Percentiles rank a stretch among this genome's conserved stretches.
Evolutionary conservation across 2,113 vertebrate species (phyloP).

Genomic region (Malaclemys terrapin): DNA sequence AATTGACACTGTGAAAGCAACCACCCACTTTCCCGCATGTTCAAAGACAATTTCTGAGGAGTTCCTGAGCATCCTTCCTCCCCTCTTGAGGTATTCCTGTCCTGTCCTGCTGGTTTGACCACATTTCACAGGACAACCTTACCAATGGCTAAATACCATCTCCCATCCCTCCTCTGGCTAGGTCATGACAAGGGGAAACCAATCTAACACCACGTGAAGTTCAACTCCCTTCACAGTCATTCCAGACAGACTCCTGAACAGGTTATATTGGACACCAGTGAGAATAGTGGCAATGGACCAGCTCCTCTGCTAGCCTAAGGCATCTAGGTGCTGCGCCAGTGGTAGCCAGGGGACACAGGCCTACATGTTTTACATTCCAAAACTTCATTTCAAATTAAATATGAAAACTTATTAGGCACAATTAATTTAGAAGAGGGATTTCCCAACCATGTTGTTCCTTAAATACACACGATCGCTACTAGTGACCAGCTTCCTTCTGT

Average conservation of each 20-base stretch:
- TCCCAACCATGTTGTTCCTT: fast-evolving
- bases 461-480: fast-evolving
- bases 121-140: fast-evolving
- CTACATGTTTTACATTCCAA: not conserved
- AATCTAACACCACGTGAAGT: fast-evolving
- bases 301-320: not conserved
- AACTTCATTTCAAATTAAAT: not conserved
- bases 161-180: not conserved
- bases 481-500: fast-evolving
- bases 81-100: not conserved
- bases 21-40: not conserved
- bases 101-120: not conserved
- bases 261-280: not conserved
- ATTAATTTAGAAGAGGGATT: not conserved
- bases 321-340: no score
- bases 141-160: fast-evolving
- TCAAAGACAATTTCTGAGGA: fast-evolving
- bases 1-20: not conserved
- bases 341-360: fast-evolving
- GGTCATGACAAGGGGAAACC: not conserved
- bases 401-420: fast-evolving
- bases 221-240: fast-evolving
- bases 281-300: not conserved
- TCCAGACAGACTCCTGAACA: fast-evolving
- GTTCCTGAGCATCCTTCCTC: fast-evolving